Percentiles rank a stretch among this genome's conserved stretches.
Evolutionary conservation across 2,888 invertebrate species (phyloP).

Genomic region (Leptinotarsa juncta): DNA sequence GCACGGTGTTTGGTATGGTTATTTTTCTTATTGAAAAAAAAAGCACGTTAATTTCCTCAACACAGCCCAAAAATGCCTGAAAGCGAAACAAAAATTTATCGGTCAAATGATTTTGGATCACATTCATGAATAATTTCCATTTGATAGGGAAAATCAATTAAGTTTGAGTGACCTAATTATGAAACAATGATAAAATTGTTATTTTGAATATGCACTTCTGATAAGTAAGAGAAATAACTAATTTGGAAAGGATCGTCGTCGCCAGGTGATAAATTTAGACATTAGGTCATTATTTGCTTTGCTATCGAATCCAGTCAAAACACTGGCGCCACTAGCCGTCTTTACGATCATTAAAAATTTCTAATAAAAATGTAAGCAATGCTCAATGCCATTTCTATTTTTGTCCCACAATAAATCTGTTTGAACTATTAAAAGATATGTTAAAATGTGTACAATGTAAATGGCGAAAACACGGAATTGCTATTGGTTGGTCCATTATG

Average conservation of each 20-base stretch:
- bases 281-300: slow-evolving; percentile 56
- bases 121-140: background rate
- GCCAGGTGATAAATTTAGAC: slow-evolving; percentile 57
- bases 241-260: slow-evolving; percentile 21
- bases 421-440: background rate
- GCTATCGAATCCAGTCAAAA: slow-evolving; percentile 52
- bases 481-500: background rate
- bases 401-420: slow-evolving; percentile 12
- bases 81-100: too few species aligned
- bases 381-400: slow-evolving; percentile 17
- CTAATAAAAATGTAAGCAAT: slow-evolving; percentile 20
- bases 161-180: background rate
- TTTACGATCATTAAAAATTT: slow-evolving; percentile 21
- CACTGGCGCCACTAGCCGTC: slow-evolving; percentile 55
- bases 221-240: slow-evolving; percentile 16
- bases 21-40: too few species aligned
- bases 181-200: background rate
- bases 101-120: too few species aligned
- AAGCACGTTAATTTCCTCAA: too few species aligned
- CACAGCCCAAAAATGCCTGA: too few species aligned
- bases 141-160: background rate
- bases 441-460: background rate
- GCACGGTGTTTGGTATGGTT: too few species aligned
- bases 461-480: background rate
- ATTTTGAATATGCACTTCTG: background rate